These are phyloP conservation scores for Edolisoma coerulescens DNA, from an alignment of 2,113 vertebrate species.

Conservation along the genomic window DNA sequence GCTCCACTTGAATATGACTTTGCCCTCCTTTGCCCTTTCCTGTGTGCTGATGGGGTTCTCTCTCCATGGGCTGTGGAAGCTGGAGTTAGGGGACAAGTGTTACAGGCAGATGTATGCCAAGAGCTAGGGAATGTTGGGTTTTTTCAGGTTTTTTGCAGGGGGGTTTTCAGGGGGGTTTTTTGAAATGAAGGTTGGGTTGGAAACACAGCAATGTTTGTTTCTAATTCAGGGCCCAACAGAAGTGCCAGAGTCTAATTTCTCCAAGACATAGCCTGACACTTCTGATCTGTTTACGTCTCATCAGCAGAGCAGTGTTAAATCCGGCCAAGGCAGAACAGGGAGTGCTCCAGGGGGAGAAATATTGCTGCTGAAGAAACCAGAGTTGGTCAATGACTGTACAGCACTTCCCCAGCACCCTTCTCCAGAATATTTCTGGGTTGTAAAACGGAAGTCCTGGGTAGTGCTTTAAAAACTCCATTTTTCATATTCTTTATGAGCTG, in stretches of 20 bases:
- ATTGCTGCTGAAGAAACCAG: neutral
- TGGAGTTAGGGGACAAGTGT: neutral
- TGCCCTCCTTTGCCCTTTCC: neutral
- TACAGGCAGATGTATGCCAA: neutral
- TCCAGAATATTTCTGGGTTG: neutral
- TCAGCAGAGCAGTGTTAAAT: neutral
- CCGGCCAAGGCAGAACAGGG: neutral
- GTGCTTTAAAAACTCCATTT: neutral
- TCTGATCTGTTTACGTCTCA: neutral
- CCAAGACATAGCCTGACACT: neutral
- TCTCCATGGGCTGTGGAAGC: neutral
- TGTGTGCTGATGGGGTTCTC: neutral
- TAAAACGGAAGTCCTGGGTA: neutral
- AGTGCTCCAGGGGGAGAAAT: neutral
- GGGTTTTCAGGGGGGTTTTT: no score
- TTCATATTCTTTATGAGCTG: neutral
- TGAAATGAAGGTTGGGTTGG: neutral
- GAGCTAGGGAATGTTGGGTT: neutral
- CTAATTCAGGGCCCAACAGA: neutral
- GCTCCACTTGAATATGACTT: neutral
- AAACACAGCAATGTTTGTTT: neutral
- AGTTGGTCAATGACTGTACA: neutral
- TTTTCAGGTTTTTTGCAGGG: no score
- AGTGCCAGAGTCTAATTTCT: neutral
- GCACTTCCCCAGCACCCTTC: neutral